phyloP scores from a whole-genome alignment of 2,888 invertebrate genomes.

The Podotricha telesiphe region DNA sequence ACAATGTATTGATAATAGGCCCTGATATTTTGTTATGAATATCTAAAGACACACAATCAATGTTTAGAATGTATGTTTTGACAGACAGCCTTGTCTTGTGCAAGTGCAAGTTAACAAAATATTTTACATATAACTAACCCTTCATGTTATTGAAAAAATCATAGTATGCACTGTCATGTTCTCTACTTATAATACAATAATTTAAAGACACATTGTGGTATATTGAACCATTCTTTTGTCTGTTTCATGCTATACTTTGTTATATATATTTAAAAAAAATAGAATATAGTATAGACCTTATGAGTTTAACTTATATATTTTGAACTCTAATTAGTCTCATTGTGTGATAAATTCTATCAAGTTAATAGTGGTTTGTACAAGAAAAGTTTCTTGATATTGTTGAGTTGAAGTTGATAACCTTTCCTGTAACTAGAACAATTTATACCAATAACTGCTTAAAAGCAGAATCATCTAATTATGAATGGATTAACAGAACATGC shows the following conservation, averaged over 20 bases:
- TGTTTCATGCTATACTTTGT: background rate
- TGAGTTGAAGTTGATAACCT: constrained; percentile 54
- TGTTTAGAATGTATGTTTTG: constrained; percentile 6
- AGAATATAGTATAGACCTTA: background rate
- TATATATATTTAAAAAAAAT: background rate
- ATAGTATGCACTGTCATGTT: constrained; percentile 15
- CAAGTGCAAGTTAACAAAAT: background rate
- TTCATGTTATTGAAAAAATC: background rate
- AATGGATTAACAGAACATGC: constrained; percentile 43
- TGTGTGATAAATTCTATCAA: background rate
- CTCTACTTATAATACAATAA: background rate
- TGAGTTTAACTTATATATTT: background rate
- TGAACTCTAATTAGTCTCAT: background rate
- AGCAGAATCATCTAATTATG: constrained; percentile 35
- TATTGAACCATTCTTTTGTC: background rate
- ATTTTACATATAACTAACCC: background rate
- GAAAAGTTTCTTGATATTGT: background rate
- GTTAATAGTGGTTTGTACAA: background rate
- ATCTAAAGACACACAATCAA: background rate
- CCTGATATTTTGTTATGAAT: background rate
- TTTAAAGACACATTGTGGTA: background rate
- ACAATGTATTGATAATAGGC: background rate
- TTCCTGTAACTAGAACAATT: constrained; percentile 19
- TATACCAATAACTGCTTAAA: constrained; percentile 33
- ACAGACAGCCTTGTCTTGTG: background rate